Percentiles rank a stretch among this genome's conserved stretches.
Evolutionary conservation across 2,797 vertebrate genomes (phyloP).

Genomic region (Perodicticus potto): DNA sequence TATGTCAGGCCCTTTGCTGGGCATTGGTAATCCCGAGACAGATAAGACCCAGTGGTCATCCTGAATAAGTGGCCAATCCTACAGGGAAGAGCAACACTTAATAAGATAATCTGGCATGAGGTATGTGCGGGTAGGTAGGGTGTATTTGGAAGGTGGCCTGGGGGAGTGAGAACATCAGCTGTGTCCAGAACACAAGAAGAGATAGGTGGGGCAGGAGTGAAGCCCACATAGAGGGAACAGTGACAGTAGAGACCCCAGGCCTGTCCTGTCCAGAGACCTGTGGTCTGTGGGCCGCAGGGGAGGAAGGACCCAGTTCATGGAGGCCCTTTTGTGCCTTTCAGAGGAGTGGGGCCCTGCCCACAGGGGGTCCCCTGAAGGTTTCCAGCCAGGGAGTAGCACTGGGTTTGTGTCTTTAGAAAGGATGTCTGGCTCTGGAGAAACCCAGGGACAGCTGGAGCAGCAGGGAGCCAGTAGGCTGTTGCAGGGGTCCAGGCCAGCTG

Average conservation of each 20-base stretch:
- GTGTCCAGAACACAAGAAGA: background rate
- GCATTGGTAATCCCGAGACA: background rate
- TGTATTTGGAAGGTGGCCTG: background rate
- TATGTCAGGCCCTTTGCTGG: background rate
- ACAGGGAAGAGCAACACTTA: background rate
- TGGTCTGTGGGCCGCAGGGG: background rate
- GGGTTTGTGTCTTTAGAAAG: background rate
- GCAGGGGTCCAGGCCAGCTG: background rate
- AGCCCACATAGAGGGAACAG: background rate
- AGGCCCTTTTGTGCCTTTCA: background rate
- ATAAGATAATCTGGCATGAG: background rate
- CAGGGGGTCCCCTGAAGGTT: background rate
- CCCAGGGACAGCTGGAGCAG: background rate
- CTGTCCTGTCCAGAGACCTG: no score
- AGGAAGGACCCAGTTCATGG: background rate
- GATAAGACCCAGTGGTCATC: background rate
- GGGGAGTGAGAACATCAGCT: background rate
- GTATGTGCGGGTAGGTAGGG: no score
- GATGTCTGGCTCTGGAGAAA: background rate
- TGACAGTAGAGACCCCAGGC: background rate
- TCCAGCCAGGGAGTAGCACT: background rate
- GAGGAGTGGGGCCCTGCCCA: background rate
- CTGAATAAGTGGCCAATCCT: background rate
- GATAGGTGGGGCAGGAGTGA: background rate
- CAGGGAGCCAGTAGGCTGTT: background rate